phyloP scores from a whole-genome alignment of 1,140 invertebrate genomes.

The Dufourea novaeangliae region DNA sequence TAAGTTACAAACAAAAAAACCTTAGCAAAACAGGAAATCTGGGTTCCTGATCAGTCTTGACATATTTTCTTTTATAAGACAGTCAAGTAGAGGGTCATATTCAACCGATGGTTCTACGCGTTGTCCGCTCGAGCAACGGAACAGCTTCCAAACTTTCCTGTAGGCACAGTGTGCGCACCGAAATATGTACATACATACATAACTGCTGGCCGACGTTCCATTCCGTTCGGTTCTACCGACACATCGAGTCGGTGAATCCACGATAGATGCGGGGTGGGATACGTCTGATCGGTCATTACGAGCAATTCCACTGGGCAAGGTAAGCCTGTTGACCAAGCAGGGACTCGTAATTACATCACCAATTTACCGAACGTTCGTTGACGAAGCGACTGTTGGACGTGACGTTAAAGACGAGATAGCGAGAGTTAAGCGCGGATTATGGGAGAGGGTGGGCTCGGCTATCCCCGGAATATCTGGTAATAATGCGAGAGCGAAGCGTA shows the following conservation, averaged over 20 bases:
- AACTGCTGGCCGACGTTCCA: not conserved
- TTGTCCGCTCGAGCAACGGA: too few relatives aligned
- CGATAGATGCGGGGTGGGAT: constrained; percentile 42
- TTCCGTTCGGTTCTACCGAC: not conserved
- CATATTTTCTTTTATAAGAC: too few relatives aligned
- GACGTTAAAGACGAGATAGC: constrained; percentile 57
- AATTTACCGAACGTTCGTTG: constrained; percentile 60
- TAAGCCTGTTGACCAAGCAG: constrained; percentile 55
- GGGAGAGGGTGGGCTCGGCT: too few relatives aligned
- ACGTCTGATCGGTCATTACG: constrained; percentile 54
- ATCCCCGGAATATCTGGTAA: not conserved
- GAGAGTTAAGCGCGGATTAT: constrained; percentile 48
- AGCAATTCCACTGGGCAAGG: constrained; percentile 50
- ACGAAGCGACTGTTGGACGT: constrained; percentile 50
- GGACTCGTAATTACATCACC: constrained; percentile 60
- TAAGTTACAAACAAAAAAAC: too few relatives aligned
- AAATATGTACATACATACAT: not conserved
- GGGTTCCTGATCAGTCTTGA: too few relatives aligned
- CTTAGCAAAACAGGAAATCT: too few relatives aligned
- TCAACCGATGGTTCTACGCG: too few relatives aligned
- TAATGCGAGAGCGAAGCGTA: not conserved
- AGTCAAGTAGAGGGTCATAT: too few relatives aligned
- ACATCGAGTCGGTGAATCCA: constrained; percentile 9
- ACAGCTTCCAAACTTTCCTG: too few relatives aligned
- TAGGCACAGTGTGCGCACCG: not conserved